Conservation (phyloP, 2,888 invertebrate genomes). For the Folsomia candida region DNA sequence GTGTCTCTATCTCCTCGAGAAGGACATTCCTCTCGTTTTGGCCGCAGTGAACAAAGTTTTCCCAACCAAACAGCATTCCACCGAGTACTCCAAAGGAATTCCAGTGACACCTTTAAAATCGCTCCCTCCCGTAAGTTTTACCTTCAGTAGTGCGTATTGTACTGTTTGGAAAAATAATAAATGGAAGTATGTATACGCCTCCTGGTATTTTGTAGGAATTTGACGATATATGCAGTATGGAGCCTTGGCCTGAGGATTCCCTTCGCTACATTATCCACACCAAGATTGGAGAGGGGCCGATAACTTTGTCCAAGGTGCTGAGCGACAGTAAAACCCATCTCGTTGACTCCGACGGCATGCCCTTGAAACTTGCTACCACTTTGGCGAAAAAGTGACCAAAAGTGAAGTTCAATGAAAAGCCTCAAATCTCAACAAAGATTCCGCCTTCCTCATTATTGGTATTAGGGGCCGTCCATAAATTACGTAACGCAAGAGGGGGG, state of each 20-base stretch:
- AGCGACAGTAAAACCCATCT: not conserved
- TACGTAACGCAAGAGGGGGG: too few relatives aligned
- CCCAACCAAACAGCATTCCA: conserved; percentile 58
- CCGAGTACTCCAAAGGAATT: conserved; percentile 62
- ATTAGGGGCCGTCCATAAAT: too few relatives aligned
- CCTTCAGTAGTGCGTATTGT: too few relatives aligned
- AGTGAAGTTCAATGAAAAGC: too few relatives aligned
- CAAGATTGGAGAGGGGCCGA: conserved; percentile 76
- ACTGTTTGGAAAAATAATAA: too few relatives aligned
- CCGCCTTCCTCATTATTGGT: too few relatives aligned
- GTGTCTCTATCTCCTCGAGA: conserved; percentile 77
- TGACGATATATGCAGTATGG: conserved; percentile 51
- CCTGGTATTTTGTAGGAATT: too few relatives aligned
- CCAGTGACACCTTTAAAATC: conserved; percentile 45
- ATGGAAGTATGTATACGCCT: too few relatives aligned
- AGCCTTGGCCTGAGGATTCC: conserved; percentile 58
- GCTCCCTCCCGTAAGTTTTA: not conserved
- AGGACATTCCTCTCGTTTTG: conserved; percentile 69
- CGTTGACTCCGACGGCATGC: not conserved
- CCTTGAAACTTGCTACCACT: not conserved
- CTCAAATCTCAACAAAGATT: too few relatives aligned
- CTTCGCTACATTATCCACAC: conserved; percentile 82
- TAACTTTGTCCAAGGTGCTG: conserved; percentile 52
- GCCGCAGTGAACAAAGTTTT: conserved; percentile 69
- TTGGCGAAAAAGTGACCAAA: not conserved